Conservation (phyloP, 2,888 invertebrate species). For the Cyclophora albipunctata region DNA sequence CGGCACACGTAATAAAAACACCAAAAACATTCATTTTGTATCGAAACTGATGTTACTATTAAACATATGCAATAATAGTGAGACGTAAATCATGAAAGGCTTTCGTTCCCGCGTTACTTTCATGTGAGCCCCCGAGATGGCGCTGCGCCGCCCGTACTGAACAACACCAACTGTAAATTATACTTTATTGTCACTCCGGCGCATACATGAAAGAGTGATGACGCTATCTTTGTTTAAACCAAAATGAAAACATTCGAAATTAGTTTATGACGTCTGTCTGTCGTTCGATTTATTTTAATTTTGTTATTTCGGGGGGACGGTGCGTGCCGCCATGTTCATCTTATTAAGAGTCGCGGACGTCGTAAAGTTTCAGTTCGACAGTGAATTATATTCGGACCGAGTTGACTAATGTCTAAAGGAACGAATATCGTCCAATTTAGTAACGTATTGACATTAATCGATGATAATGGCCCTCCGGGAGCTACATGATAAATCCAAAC, state of each 20-base stretch:
- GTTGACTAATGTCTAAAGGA: constrained; percentile 50
- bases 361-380: constrained; percentile 59
- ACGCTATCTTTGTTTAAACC: constrained; percentile 68
- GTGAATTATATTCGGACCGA: constrained; percentile 57
- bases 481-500: constrained; percentile 28
- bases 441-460: constrained; percentile 49
- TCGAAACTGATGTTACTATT: constrained; percentile 41
- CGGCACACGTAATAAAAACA: constrained; percentile 22
- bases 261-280: constrained; percentile 75
- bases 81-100: constrained; percentile 59
- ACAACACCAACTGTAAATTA: constrained; percentile 56
- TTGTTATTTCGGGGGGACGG: constrained; percentile 69
- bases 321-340: constrained; percentile 43
- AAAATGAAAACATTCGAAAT: constrained; percentile 74
- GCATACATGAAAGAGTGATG: constrained; percentile 72
- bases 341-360: constrained; percentile 57
- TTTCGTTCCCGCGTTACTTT: constrained; percentile 55
- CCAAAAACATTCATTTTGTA: constrained; percentile 31
- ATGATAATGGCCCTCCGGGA: constrained; percentile 32
- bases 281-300: constrained; percentile 75
- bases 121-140: constrained; percentile 61
- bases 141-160: constrained; percentile 38
- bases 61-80: constrained; percentile 48
- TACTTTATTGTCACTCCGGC: constrained; percentile 67
- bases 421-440: constrained; percentile 38